Evolutionary conservation across 2,888 invertebrate species (phyloP), one percentile per base, ranked within the genome.

Genomic region (Ochropacha duplaris): DNA sequence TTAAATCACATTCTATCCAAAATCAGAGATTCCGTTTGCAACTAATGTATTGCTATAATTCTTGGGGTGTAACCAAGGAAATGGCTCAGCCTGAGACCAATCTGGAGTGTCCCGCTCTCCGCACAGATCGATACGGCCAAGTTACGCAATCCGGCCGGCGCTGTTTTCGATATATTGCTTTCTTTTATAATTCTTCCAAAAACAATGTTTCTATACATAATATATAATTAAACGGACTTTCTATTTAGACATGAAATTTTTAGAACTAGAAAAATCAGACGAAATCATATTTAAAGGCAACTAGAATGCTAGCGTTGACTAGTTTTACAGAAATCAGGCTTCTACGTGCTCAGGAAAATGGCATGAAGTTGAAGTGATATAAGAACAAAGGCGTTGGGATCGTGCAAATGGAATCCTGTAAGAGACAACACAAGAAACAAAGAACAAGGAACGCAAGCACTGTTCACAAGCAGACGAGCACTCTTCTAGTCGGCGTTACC

Each of bases 61-160:
- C 60, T 58, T 54, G 64, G 66, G 57, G 70, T 63, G 58, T 66
- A 68, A 65, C 22, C 60, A 59, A 78, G 75, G 76, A 81, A 82
- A 68, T 75, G 64, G 60, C 69, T 74, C 62, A 69, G 72, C 76
- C 81, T 78, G 76, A 81, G 77, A 80, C 79, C 72, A 74, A 73
- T 77, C 75, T 76, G 69, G 75, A 81, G 76, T 84, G 82, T 86
- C 82, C 80, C 83, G 75, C 78, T 78, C 84, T 79, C 78, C 79
- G 84, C 85, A 82, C 83, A 81, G 90, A 92, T 92, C 92, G 84
- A 92, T 92, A 91, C 86, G 78, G 71, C 63, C 76, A 72, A 83
- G 92, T 92, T 92, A 92, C 92, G 92, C 92, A 92, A 92, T 86
- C 79, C 80, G 77, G 78, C 84, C 83, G 86, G 86, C 87, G 87